Evolutionary conservation across 1,140 invertebrate species (phyloP).

Genomic region (Homarus americanus): DNA sequence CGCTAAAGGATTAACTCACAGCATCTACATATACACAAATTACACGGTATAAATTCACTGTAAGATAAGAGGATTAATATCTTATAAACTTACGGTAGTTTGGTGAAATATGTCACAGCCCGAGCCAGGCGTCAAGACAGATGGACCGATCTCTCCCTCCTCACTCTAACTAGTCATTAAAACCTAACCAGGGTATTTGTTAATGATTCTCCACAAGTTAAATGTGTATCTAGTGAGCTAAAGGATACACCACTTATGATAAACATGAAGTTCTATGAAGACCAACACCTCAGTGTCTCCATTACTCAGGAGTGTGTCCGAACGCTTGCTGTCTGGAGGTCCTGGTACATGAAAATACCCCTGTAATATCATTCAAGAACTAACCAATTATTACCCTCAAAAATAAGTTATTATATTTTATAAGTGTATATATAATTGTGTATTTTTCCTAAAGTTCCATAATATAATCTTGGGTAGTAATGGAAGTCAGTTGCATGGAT

Average conservation of each 20-base stretch:
- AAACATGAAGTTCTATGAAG: constrained; percentile 44
- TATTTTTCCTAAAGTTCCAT: no score
- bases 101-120: background rate
- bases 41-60: no score
- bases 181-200: background rate
- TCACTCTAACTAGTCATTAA: background rate
- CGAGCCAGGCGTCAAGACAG: constrained; percentile 14
- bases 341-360: no score
- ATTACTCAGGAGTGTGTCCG: constrained; percentile 40
- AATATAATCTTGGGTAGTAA: no score
- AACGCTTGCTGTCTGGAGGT: no score
- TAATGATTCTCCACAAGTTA: background rate
- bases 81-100: background rate
- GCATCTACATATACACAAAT: no score
- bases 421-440: no score
- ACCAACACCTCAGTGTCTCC: constrained; percentile 49
- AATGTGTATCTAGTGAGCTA: background rate
- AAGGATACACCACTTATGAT: background rate
- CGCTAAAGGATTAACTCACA: no score
- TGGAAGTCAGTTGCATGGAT: no score
- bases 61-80: background rate
- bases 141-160: background rate
- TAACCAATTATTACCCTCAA: no score
- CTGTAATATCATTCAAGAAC: no score
- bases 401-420: no score